A percentile compares a stretch with the other conserved stretches of the same genome.
These are phyloP conservation scores for Agriopis leucophaearia DNA, from an alignment of 2,888 invertebrate genomes.

Conservation along the genomic window DNA sequence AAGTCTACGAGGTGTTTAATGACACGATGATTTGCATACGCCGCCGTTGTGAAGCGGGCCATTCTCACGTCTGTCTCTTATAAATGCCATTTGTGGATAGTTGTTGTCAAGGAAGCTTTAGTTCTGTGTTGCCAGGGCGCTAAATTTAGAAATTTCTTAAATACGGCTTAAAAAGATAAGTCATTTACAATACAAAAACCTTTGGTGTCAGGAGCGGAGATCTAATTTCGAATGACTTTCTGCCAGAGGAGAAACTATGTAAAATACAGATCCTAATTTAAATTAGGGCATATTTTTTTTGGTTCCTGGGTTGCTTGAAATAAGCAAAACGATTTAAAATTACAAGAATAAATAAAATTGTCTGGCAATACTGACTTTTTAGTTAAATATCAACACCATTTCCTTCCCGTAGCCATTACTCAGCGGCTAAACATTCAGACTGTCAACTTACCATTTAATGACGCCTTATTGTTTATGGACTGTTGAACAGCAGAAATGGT, in stretches of 20 bases:
- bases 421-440: conserved; percentile 45
- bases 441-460: conserved; percentile 70
- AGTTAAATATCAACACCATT: conserved; percentile 57
- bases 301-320: too few relatives aligned
- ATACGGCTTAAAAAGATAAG: too few relatives aligned
- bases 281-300: too few relatives aligned
- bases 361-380: conserved; percentile 48
- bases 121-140: conserved; percentile 28
- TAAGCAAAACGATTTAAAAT: neutral
- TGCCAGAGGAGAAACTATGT: neutral
- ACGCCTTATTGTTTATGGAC: conserved; percentile 59
- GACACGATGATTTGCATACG: conserved; percentile 85
- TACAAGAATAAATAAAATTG: neutral
- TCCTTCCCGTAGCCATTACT: conserved; percentile 49
- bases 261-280: neutral
- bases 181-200: too few relatives aligned
- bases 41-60: conserved; percentile 70
- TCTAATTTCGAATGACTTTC: too few relatives aligned
- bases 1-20: conserved; percentile 81
- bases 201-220: too few relatives aligned
- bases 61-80: conserved; percentile 80
- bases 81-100: conserved; percentile 40
- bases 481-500: conserved; percentile 62
- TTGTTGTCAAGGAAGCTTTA: conserved; percentile 22
- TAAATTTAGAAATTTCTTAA: neutral